These are phyloP conservation scores for Syrista parreyssii DNA, from an alignment of 2,888 invertebrate species.

Conservation along the genomic window DNA sequence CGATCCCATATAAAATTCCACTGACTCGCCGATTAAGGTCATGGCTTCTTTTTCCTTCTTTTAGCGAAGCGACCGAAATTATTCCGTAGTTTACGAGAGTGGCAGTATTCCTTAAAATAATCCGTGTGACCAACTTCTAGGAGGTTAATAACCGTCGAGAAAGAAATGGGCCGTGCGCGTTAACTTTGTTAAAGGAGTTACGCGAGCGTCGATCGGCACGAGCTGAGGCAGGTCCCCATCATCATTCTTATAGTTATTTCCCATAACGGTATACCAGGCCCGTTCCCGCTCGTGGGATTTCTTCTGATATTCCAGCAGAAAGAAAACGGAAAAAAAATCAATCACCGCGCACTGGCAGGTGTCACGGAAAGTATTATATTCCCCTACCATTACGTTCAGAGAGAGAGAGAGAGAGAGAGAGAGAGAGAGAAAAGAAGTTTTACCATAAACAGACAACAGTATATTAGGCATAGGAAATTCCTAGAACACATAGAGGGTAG, in stretches of 20 bases:
- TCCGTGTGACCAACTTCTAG: neutral
- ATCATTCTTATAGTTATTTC: neutral
- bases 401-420: too few relatives aligned
- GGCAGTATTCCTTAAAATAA: neutral
- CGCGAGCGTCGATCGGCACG: neutral
- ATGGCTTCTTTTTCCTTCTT: neutral
- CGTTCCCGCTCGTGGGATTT: neutral
- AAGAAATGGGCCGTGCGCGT: neutral
- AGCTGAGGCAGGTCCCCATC: neutral
- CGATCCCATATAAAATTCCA: neutral
- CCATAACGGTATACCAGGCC: slow-evolving; percentile 3
- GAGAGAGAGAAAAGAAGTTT: neutral
- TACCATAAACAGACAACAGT: neutral
- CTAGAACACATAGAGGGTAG: neutral
- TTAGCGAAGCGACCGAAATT: neutral
- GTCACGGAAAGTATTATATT: neutral
- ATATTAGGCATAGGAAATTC: neutral
- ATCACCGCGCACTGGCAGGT: neutral
- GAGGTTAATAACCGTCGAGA: neutral
- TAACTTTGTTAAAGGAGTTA: neutral
- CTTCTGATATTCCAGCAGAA: neutral
- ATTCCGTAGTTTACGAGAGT: neutral
- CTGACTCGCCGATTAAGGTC: neutral
- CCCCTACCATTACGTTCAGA: neutral
- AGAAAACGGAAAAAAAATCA: neutral